Percentiles rank a stretch among this genome's conserved stretches.
phyloP scores from a whole-genome alignment of 1,140 invertebrate species.

The Heliconius congener region DNA sequence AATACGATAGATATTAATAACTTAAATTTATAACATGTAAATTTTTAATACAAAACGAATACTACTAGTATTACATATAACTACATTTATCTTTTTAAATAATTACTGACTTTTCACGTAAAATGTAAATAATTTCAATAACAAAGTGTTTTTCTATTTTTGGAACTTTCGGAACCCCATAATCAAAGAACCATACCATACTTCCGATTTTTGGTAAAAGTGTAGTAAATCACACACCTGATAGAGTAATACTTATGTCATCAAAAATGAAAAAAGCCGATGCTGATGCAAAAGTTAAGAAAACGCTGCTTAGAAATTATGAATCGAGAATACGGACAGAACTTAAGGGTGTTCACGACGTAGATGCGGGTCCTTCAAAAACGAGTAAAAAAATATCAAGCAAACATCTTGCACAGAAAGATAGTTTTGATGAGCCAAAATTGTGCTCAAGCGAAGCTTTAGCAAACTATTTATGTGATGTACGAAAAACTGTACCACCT shows the following conservation, averaged over 20 bases:
- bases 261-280: conserved; percentile 54
- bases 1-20: neutral
- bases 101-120: no score
- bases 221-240: neutral
- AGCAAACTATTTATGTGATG: conserved; percentile 62
- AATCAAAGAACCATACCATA: neutral
- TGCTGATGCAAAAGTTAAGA: conserved; percentile 64
- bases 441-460: conserved; percentile 64
- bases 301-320: conserved; percentile 62
- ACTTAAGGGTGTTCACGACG: conserved; percentile 44
- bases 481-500: conserved; percentile 49
- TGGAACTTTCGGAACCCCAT: neutral
- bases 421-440: conserved; percentile 54
- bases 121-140: no score
- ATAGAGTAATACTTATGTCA: neutral
- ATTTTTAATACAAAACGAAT: neutral
- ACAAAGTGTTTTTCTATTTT: neutral
- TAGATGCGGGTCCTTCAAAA: conserved; percentile 47
- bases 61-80: no score
- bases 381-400: neutral
- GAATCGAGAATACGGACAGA: conserved; percentile 50
- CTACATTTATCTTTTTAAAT: no score
- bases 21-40: neutral
- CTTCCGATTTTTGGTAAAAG: neutral
- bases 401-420: conserved; percentile 21